Evolutionary conservation across 2,888 invertebrate genomes (phyloP).

Genomic region (Synergus laeviventris): DNA sequence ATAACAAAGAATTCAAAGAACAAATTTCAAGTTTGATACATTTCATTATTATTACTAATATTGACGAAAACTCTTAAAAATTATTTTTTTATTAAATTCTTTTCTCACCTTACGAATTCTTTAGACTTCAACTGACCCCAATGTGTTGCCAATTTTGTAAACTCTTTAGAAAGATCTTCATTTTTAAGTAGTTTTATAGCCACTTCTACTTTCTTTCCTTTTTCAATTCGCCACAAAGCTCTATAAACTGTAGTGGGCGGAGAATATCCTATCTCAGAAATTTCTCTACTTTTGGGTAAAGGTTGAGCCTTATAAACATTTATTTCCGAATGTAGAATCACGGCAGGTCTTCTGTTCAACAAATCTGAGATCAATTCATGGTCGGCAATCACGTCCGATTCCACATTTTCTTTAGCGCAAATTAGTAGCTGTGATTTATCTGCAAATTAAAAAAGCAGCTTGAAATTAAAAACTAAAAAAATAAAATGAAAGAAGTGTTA

Average conservation of each 20-base stretch:
- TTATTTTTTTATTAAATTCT: constrained; percentile 7
- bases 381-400: constrained; percentile 79
- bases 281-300: constrained; percentile 64
- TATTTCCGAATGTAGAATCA: constrained; percentile 83
- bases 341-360: constrained; percentile 78
- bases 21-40: neutral
- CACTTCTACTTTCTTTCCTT: constrained; percentile 86
- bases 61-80: neutral
- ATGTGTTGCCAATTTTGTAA: constrained; percentile 85
- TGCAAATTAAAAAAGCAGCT: constrained; percentile 65
- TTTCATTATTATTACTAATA: neutral
- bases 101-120: constrained; percentile 80
- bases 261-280: constrained; percentile 51
- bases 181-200: constrained; percentile 88
- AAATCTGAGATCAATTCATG: constrained; percentile 76
- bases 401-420: constrained; percentile 80
- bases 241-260: constrained; percentile 77
- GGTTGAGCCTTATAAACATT: constrained; percentile 82
- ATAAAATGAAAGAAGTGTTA: constrained; percentile 32
- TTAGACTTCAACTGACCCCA: constrained; percentile 88
- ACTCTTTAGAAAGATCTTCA: constrained; percentile 82
- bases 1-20: constrained; percentile 20
- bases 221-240: constrained; percentile 87
- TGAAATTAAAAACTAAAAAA: neutral
- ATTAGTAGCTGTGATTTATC: constrained; percentile 84